These are phyloP conservation scores for Leptinotarsa juncta DNA, from an alignment of 2,888 invertebrate species.

Conservation along the genomic window DNA sequence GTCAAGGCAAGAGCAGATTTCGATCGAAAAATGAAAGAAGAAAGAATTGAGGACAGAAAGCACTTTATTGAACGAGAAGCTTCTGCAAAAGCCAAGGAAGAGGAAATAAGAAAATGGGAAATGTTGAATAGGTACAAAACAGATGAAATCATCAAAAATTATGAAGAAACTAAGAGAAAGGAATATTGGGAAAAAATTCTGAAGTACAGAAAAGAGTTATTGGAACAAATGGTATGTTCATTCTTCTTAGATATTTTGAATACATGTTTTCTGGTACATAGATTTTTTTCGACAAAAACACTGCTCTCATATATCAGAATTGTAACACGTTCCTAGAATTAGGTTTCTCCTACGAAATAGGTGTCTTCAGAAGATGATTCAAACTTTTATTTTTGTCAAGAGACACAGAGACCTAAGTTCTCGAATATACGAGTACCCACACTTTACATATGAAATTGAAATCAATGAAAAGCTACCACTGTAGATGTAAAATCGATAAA, in stretches of 20 bases:
- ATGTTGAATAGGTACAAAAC: slow-evolving; percentile 72
- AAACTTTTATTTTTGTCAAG: no score
- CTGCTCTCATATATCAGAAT: no score
- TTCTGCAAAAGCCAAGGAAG: slow-evolving; percentile 62
- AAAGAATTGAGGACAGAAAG: slow-evolving; percentile 52
- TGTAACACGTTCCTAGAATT: no score
- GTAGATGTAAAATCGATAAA: no score
- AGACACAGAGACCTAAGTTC: no score
- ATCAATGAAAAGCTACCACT: no score
- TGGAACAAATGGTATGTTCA: slow-evolving; percentile 66
- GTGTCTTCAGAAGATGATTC: no score
- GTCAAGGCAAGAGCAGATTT: slow-evolving; percentile 58
- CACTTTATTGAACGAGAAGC: slow-evolving; percentile 60
- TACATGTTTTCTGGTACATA: slow-evolving; percentile 5
- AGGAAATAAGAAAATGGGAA: slow-evolving; percentile 69
- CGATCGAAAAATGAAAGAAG: slow-evolving; percentile 54
- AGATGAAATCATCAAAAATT: slow-evolving; percentile 66
- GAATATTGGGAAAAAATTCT: slow-evolving; percentile 65
- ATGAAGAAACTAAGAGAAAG: slow-evolving; percentile 62
- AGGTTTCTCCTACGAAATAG: no score
- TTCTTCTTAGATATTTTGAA: not conserved
- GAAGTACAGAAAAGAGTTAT: slow-evolving; percentile 66
- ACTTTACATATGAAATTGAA: no score
- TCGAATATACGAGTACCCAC: no score
- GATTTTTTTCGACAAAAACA: not conserved